Conservation (phyloP, 2,113 vertebrate species). For the Furnarius figulus region DNA sequence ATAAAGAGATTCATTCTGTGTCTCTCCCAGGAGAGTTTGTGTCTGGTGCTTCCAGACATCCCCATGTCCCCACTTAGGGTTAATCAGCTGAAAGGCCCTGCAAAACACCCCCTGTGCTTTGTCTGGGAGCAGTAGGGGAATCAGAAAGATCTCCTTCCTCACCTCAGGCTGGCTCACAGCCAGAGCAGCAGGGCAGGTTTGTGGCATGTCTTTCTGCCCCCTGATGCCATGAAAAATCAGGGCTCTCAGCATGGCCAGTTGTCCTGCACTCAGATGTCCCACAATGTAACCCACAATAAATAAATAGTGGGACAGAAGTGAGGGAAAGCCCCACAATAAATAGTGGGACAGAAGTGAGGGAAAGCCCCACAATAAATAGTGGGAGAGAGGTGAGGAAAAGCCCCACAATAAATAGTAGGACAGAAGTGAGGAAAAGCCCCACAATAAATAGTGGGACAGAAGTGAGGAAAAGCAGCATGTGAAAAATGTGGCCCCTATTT, state of each 20-base stretch:
- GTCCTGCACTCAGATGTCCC: not conserved
- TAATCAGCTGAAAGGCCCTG: constrained; percentile 17
- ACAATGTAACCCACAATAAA: too few relatives aligned
- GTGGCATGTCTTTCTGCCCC: not conserved
- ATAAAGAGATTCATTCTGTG: not conserved
- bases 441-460: too few relatives aligned
- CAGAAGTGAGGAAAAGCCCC: too few relatives aligned
- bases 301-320: too few relatives aligned
- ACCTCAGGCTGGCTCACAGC: not conserved
- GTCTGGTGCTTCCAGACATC: not conserved
- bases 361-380: too few relatives aligned
- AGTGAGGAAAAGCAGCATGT: not conserved
- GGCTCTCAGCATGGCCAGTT: not conserved
- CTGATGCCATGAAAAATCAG: not conserved
- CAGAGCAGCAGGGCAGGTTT: not conserved
- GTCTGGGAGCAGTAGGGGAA: not conserved
- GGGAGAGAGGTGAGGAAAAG: too few relatives aligned
- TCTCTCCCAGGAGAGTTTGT: not conserved
- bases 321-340: too few relatives aligned
- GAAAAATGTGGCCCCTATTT: not conserved
- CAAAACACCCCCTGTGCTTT: not conserved
- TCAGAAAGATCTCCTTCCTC: not conserved
- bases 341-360: too few relatives aligned
- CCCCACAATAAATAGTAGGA: too few relatives aligned
- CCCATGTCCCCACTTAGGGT: not conserved